Evolutionary conservation across 2,113 vertebrate genomes (phyloP).

Genomic region (Stigmatopora argus): DNA sequence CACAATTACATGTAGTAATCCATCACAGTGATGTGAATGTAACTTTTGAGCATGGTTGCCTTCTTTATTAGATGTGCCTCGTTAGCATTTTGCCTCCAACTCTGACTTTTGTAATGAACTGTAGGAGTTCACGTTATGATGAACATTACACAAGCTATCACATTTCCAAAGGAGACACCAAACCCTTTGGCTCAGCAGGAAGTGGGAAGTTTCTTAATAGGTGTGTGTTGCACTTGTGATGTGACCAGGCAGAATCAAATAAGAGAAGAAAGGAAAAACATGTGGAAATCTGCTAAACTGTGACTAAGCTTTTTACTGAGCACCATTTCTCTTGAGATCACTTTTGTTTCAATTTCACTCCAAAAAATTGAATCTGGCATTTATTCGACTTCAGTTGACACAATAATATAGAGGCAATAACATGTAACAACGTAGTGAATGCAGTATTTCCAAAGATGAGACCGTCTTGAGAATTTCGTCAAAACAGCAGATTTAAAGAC

Average conservation of each 20-base stretch:
- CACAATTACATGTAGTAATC: not conserved
- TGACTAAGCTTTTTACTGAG: conserved; percentile 16
- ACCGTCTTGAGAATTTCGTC: not conserved
- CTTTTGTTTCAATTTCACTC: not conserved
- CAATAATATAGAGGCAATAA: not conserved
- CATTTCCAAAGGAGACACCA: conserved; percentile 56
- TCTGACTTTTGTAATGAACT: conserved; percentile 29
- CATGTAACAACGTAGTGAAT: not conserved
- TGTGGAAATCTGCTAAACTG: conserved; percentile 29
- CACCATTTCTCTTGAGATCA: not conserved
- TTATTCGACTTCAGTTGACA: not conserved
- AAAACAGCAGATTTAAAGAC: not conserved
- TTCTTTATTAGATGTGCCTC: not conserved
- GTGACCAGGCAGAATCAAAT: conserved; percentile 44
- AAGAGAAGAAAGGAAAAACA: conserved; percentile 41
- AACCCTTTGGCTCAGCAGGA: too few species aligned
- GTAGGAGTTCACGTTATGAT: conserved; percentile 3
- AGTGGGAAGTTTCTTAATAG: too few species aligned
- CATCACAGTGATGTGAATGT: not conserved
- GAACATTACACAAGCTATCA: conserved; percentile 23
- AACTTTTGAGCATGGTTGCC: not conserved
- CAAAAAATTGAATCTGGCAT: not conserved
- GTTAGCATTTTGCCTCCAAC: not conserved
- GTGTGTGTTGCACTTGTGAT: conserved; percentile 22
- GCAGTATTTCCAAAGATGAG: not conserved